A percentile compares a stretch with the other conserved stretches of the same genome.
phyloP scores from a whole-genome alignment of 1,140 invertebrate genomes.

The Adelges cooleyi region DNA sequence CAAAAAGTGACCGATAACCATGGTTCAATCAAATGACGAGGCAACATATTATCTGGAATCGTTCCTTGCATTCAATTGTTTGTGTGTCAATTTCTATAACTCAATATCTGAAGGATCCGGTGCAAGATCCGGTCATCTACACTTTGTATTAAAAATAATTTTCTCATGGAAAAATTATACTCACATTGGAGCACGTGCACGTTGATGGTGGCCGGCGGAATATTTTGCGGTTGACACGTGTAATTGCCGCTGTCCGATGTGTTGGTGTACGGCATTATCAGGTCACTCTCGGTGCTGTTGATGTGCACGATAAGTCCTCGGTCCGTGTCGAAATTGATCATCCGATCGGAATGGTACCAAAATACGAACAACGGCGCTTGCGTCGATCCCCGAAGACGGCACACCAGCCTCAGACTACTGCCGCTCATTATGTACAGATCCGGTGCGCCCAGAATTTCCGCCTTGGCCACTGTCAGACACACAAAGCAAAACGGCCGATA shows the following conservation, averaged over 20 bases:
- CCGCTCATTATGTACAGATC: constrained; percentile 63
- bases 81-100: too few species aligned
- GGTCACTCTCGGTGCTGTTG: constrained; percentile 37
- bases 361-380: constrained; percentile 66
- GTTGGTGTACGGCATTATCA: constrained; percentile 38
- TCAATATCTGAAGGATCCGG: too few species aligned
- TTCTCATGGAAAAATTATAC: constrained; percentile 5
- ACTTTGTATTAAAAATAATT: too few species aligned
- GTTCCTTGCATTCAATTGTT: too few species aligned
- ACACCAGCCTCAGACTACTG: constrained; percentile 56
- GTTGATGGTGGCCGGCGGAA: constrained; percentile 65
- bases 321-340: constrained; percentile 43
- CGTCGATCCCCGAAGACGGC: constrained; percentile 55
- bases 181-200: constrained; percentile 73
- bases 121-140: too few species aligned
- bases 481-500: too few species aligned
- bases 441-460: constrained; percentile 60
- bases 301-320: constrained; percentile 35
- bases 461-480: constrained; percentile 52
- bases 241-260: constrained; percentile 68
- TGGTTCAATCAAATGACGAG: too few species aligned
- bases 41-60: too few species aligned
- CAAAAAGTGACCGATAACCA: too few species aligned
- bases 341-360: constrained; percentile 48
- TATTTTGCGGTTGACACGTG: constrained; percentile 73